A percentile compares a stretch with the other conserved stretches of the same genome.
These are phyloP conservation scores for Pseudachorutes palmiensis DNA, from an alignment of 1,140 invertebrate species.

Conservation along the genomic window DNA sequence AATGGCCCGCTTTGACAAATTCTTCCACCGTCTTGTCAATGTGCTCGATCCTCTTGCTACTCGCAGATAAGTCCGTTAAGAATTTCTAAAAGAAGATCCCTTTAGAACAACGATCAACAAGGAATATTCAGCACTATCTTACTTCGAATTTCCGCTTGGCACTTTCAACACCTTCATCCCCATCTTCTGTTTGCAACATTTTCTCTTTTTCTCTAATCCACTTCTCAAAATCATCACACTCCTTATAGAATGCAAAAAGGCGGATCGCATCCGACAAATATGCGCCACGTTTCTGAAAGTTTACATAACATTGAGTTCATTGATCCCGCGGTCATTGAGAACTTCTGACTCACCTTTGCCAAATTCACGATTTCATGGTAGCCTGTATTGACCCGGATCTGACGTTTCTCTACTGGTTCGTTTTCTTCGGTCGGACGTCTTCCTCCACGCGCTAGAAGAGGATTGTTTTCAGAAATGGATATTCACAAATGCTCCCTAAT, in stretches of 20 bases:
- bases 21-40: conserved; percentile 82
- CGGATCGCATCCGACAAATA: conserved; percentile 86
- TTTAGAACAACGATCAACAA: no score
- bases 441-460: conserved; percentile 25
- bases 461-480: no score
- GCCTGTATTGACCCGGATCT: conserved; percentile 67
- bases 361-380: conserved; percentile 73
- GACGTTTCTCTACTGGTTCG: conserved; percentile 73
- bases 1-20: conserved; percentile 74
- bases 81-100: conserved; percentile 71
- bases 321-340: no score
- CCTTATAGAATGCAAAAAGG: conserved; percentile 88
- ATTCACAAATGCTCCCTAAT: no score
- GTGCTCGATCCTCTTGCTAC: conserved; percentile 76
- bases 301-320: background rate
- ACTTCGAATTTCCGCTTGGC: conserved; percentile 91
- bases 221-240: conserved; percentile 94
- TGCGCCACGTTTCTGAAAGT: conserved; percentile 56
- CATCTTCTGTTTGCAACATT: conserved; percentile 73
- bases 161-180: conserved; percentile 80
- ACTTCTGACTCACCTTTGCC: conserved; percentile 50
- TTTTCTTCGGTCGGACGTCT: conserved; percentile 50
- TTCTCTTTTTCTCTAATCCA: conserved; percentile 96
- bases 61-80: conserved; percentile 87
- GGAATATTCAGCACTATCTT: no score